Evolutionary conservation across 2,113 vertebrate species (phyloP).

Genomic region (Sander vitreus): DNA sequence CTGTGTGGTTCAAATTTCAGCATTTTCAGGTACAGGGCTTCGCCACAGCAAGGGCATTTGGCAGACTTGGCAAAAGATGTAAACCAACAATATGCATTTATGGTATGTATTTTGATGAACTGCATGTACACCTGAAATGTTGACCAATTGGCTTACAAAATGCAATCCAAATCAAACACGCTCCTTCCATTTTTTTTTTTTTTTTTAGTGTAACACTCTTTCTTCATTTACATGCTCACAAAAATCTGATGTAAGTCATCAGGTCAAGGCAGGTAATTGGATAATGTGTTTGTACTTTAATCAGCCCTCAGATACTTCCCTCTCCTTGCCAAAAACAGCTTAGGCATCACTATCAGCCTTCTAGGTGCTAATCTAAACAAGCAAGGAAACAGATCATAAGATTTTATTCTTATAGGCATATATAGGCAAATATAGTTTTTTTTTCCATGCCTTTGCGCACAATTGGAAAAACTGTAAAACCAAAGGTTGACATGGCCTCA

Average conservation of each 20-base stretch:
- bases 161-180: neutral
- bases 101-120: neutral
- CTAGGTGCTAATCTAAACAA: conserved; percentile 26
- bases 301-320: neutral
- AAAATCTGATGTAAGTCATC: neutral
- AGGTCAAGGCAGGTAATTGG: conserved; percentile 15
- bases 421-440: too few relatives aligned
- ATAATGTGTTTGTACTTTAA: neutral
- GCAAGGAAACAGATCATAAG: conserved; percentile 13
- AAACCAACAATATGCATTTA: neutral
- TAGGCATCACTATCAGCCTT: conserved; percentile 1
- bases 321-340: conserved; percentile 1
- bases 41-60: neutral
- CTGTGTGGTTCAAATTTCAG: conserved; percentile 25
- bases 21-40: conserved; percentile 29
- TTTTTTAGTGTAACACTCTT: neutral
- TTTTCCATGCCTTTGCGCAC: conserved; percentile 10
- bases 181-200: neutral
- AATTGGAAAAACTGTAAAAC: neutral
- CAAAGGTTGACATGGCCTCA: neutral
- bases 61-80: conserved; percentile 1
- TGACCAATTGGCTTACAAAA: neutral
- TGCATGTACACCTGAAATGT: neutral
- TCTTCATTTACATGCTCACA: neutral
- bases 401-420: conserved; percentile 12